phyloP scores from a whole-genome alignment of 2,888 invertebrate genomes.

The Catotricha subobsoleta region DNA sequence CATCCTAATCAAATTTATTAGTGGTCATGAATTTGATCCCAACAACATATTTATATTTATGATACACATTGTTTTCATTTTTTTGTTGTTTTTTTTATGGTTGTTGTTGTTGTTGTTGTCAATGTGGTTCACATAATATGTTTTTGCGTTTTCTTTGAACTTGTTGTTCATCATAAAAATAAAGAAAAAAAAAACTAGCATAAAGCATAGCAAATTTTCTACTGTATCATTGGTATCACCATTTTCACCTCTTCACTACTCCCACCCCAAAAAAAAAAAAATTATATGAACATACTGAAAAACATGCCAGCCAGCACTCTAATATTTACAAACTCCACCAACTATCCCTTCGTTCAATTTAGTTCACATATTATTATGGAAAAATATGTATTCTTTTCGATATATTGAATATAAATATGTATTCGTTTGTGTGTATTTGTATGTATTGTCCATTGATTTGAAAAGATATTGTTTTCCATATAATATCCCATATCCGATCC shows the following conservation, averaged over 20 bases:
- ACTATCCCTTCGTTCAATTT: background rate
- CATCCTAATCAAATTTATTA: conserved; percentile 11
- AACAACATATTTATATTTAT: background rate
- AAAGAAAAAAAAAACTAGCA: background rate
- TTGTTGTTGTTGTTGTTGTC: too few species aligned
- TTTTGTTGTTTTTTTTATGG: too few species aligned
- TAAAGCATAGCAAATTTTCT: too few species aligned
- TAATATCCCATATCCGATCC: too few species aligned
- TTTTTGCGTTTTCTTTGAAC: background rate
- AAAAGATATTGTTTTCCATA: background rate
- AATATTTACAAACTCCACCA: background rate
- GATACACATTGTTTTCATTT: conserved; percentile 3
- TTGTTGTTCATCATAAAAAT: background rate
- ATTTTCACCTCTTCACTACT: background rate
- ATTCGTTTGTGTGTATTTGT: too few species aligned
- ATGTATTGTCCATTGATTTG: background rate
- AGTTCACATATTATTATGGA: too few species aligned
- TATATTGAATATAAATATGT: too few species aligned
- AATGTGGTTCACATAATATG: too few species aligned
- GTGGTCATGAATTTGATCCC: conserved; percentile 10
- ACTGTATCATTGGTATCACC: background rate
- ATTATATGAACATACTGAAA: background rate
- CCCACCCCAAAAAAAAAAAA: background rate
- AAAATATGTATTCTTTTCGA: too few species aligned
- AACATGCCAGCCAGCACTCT: background rate